Conservation (phyloP, 2,888 invertebrate genomes). For the Drepana falcataria region DNA sequence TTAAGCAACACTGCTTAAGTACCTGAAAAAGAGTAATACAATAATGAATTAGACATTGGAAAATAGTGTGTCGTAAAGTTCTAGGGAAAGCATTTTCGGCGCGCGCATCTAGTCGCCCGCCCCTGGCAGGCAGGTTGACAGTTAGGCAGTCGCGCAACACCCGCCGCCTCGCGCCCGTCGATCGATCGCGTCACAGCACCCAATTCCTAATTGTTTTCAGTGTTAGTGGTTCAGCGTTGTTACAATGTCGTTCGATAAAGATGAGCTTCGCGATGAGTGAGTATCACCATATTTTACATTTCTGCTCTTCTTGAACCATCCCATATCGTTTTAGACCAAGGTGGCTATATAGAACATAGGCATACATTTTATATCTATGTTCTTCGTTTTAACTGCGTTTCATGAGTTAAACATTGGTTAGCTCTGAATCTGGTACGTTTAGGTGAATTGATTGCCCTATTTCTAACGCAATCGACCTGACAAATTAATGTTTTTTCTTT, state of each 20-base stretch:
- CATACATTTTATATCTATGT: too few relatives aligned
- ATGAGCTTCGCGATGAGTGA: constrained; percentile 85
- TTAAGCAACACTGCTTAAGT: too few relatives aligned
- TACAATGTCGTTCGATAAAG: constrained; percentile 80
- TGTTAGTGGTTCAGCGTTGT: constrained; percentile 25
- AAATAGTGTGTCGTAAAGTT: constrained; percentile 5
- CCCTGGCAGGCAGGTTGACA: constrained; percentile 53
- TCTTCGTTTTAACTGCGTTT: too few relatives aligned
- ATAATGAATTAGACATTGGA: constrained; percentile 6
- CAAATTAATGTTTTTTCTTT: too few relatives aligned
- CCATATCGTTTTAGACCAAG: constrained; percentile 2
- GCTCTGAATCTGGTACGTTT: too few relatives aligned
- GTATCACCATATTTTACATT: constrained; percentile 64
- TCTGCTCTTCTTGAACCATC: not conserved
- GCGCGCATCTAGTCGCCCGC: constrained; percentile 39
- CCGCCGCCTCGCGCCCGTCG: constrained; percentile 38
- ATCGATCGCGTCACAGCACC: constrained; percentile 49
- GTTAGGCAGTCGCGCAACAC: constrained; percentile 53
- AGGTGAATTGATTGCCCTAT: too few relatives aligned
- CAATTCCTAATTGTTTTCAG: constrained; percentile 37
- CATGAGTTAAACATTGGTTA: too few relatives aligned
- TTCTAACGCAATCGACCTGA: too few relatives aligned
- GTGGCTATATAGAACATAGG: too few relatives aligned
- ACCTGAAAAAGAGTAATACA: too few relatives aligned
- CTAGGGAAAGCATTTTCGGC: constrained; percentile 23